Evolutionary conservation across 2,888 invertebrate genomes (phyloP), one percentile per base, ranked within the genome.

Genomic region (Magallana nippona): DNA sequence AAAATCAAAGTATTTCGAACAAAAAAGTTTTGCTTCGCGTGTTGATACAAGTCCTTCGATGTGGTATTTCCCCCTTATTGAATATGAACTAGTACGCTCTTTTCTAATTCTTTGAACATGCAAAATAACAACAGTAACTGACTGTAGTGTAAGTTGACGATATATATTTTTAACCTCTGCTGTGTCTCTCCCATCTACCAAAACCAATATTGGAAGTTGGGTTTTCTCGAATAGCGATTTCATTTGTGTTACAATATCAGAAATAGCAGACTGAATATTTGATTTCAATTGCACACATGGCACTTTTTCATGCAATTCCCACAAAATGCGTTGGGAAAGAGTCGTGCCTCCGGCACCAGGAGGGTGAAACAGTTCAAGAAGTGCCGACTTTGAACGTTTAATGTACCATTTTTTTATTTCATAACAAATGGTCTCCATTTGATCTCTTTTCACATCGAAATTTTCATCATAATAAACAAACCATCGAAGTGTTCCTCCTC

Each of bases 401-500:
- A 84, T 62, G 56, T 80, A 79, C 2, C 17, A 57, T 15, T 60
- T n/a, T 10, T 58, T 79, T 13, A 84, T 81, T 32, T 57, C 78
- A 19, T 56, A 71, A 0, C 44, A 27, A n/a, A 86, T 81, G 58
- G 81, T 62, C 0, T 84, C 27, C 78, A 85, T 82, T 0, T 84
- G 78, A 56, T 87, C 87, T 62, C 90, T 83, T 56, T 88, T 86
- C 11, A 87, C 83, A 62, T 90, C 90, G 11, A 87, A 83, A 71
- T 86, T 86, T 5, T 86, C 83, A 55, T 82, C 86, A 83, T 90
- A 90, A 85, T 88, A 87, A 32, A 86, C 86, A 27, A 78, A 60
- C 90, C 90, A 90, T n/a, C 86, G 81, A n/a, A 89, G 63, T 13
- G 88, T 89, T 0, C 89, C 89, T 1, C 90, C 90, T 55, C 86